These are phyloP conservation scores for Notiomystis cincta DNA, from an alignment of 2,113 vertebrate genomes.

Conservation along the genomic window DNA sequence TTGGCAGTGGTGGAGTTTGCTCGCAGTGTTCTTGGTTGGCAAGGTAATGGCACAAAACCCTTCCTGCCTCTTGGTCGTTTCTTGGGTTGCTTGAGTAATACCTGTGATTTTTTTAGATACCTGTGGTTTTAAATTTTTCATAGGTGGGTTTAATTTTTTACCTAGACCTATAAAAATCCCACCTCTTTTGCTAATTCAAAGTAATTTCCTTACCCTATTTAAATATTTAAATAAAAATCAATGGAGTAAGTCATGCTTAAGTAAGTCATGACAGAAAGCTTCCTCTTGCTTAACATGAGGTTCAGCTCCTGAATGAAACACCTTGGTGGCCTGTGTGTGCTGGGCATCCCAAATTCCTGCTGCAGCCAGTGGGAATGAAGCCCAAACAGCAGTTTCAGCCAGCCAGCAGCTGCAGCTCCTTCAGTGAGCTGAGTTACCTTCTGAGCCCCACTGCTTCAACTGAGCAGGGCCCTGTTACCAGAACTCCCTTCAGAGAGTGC, in stretches of 20 bases:
- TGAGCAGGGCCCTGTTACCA: background rate
- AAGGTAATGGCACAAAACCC: constrained; percentile 72
- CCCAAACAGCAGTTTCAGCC: background rate
- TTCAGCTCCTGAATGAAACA: background rate
- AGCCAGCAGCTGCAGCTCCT: background rate
- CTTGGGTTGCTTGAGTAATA: background rate
- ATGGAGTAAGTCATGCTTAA: background rate
- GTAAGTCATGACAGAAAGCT: background rate
- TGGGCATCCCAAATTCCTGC: background rate
- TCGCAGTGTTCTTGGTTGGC: constrained; percentile 84
- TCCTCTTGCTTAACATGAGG: background rate
- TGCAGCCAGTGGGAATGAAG: background rate
- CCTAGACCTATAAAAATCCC: background rate
- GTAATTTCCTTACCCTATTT: background rate
- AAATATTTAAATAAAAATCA: background rate
- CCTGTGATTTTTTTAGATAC: background rate
- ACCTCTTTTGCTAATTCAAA: background rate
- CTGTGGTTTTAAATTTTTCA: background rate
- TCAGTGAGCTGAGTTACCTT: background rate
- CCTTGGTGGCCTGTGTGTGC: accelerated
- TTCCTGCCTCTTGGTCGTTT: background rate
- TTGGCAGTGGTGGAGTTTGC: constrained; percentile 93
- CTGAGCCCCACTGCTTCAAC: background rate
- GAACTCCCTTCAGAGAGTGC: background rate
- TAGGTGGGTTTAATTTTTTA: background rate